phyloP scores from a whole-genome alignment of 2,797 vertebrate genomes.

The Melanotaenia pygmaea region DNA sequence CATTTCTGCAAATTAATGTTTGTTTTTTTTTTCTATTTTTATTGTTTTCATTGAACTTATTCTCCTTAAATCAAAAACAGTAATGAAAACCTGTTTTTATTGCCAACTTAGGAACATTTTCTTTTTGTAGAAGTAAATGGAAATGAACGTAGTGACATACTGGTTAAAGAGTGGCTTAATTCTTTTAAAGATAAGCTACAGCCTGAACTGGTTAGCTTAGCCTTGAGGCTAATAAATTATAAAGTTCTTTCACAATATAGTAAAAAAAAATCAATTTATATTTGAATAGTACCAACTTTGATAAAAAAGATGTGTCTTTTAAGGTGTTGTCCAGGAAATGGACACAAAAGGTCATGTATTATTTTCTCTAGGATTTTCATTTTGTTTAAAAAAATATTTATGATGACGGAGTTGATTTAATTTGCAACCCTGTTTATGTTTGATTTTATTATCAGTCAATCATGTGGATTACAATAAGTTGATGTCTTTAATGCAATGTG shows the following conservation, averaged over 20 bases:
- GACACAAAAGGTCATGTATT: not conserved
- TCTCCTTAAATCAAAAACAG: too few relatives aligned
- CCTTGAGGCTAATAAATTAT: conserved; percentile 8
- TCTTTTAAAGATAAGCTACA: not conserved
- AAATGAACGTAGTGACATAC: too few relatives aligned
- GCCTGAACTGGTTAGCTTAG: not conserved
- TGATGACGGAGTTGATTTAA: conserved; percentile 20
- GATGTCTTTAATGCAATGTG: conserved; percentile 32
- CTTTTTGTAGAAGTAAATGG: too few relatives aligned
- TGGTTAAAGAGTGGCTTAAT: not conserved
- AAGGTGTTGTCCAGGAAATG: not conserved
- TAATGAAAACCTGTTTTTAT: not conserved
- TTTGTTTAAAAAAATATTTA: not conserved
- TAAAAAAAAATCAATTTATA: not conserved
- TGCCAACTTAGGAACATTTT: too few relatives aligned
- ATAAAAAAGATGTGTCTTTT: not conserved
- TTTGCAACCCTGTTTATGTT: conserved; percentile 9
- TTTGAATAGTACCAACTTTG: too few relatives aligned
- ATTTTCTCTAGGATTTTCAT: not conserved
- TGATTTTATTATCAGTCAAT: conserved; percentile 30
- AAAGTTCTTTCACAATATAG: not conserved
- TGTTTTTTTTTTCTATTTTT: too few relatives aligned
- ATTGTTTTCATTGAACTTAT: too few relatives aligned
- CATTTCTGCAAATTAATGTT: too few relatives aligned
- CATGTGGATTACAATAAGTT: conserved; percentile 37